These are phyloP conservation scores for Diploptera punctata DNA, from an alignment of 2,888 invertebrate genomes.

Conservation along the genomic window DNA sequence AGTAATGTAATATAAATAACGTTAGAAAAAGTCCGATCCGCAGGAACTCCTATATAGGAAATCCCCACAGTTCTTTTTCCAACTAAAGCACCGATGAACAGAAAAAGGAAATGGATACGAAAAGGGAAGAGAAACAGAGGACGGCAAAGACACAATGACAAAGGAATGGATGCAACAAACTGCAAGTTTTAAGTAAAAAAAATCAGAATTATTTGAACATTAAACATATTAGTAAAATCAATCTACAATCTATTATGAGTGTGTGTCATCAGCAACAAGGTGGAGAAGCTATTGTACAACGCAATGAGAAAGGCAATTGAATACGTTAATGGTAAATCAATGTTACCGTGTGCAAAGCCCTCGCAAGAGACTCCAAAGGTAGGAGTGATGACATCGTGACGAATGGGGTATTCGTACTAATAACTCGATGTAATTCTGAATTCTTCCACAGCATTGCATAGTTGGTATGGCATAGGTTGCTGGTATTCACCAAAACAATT, in stretches of 20 bases:
- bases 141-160: too few species aligned
- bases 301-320: slow-evolving; percentile 27
- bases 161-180: too few species aligned
- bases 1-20: too few species aligned
- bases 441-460: background rate
- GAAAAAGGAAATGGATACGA: too few species aligned
- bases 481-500: background rate
- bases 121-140: too few species aligned
- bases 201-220: too few species aligned
- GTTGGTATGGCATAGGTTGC: background rate
- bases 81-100: too few species aligned
- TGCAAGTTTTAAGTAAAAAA: too few species aligned
- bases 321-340: slow-evolving; percentile 14
- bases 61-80: too few species aligned
- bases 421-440: slow-evolving; percentile 4
- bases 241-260: slow-evolving; percentile 24
- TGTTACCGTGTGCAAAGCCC: background rate
- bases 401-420: slow-evolving; percentile 13
- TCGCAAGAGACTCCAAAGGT: background rate
- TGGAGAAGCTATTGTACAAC: background rate
- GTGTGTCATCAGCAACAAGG: background rate
- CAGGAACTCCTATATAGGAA: too few species aligned
- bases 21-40: too few species aligned
- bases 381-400: background rate
- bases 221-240: too few species aligned